These are phyloP conservation scores for Tenthredo mesomela DNA, from an alignment of 2,888 invertebrate species.

Conservation along the genomic window DNA sequence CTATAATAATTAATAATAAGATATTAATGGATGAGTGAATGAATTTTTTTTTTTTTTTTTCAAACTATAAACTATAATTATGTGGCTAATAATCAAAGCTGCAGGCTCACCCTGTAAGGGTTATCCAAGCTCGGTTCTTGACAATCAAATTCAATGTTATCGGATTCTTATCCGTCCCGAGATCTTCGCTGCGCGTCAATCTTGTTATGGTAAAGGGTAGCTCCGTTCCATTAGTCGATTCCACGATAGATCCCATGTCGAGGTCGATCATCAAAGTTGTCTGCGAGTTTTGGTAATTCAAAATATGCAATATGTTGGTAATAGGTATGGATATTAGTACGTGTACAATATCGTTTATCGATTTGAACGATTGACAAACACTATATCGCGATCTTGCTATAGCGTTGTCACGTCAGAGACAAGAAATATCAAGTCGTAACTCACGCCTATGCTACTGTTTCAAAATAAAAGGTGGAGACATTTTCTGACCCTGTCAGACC, in stretches of 20 bases:
- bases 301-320: neutral
- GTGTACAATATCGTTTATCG: neutral
- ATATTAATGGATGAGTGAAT: neutral
- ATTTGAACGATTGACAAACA: neutral
- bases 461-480: neutral
- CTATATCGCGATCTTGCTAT: neutral
- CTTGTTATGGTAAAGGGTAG: conserved; percentile 57
- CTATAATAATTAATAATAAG: neutral
- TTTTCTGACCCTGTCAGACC: neutral
- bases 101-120: conserved; percentile 64
- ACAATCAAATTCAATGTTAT: conserved; percentile 57
- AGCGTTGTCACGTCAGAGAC: too few species aligned
- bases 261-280: conserved; percentile 65
- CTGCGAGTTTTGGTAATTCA: conserved; percentile 56
- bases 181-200: conserved; percentile 63
- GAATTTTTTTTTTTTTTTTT: neutral
- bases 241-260: conserved; percentile 64
- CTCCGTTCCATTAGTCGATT: conserved; percentile 55
- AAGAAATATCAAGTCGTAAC: neutral
- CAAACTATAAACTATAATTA: neutral
- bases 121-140: conserved; percentile 60
- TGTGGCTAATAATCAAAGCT: neutral
- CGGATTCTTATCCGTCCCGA: conserved; percentile 50
- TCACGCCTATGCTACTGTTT: neutral
- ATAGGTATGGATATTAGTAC: neutral